Percentiles rank a stretch among this genome's conserved stretches.
These are phyloP conservation scores for Ammodramus savannarum DNA, from an alignment of 2,113 vertebrate genomes.

Conservation along the genomic window DNA sequence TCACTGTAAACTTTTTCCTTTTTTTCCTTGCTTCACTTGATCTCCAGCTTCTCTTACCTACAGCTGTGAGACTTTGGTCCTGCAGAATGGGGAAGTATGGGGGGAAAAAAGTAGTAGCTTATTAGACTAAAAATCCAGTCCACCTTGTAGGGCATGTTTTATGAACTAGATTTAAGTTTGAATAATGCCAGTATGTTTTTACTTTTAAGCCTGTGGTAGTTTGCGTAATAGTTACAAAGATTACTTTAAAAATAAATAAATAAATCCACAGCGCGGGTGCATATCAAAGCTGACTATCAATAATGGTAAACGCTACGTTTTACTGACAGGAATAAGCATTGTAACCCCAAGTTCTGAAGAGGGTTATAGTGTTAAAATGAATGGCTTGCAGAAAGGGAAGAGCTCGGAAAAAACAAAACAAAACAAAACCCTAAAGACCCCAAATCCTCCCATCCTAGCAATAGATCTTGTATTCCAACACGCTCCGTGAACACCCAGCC, in stretches of 20 bases:
- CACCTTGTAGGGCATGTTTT: neutral
- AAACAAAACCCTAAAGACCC: fast-evolving
- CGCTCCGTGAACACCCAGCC: neutral
- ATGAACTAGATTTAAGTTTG: neutral
- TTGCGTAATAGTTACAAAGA: neutral
- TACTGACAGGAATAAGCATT: neutral
- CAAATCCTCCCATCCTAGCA: neutral
- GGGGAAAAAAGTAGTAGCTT: neutral
- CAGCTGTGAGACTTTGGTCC: neutral
- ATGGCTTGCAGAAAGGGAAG: neutral
- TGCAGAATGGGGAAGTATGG: neutral
- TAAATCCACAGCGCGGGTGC: fast-evolving
- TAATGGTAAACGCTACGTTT: neutral
- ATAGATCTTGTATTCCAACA: neutral
- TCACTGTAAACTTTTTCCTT: neutral
- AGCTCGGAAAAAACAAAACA: fast-evolving
- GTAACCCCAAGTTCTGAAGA: neutral
- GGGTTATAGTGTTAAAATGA: neutral
- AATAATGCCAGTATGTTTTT: neutral
- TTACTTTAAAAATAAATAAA: neutral
- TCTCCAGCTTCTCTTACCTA: neutral
- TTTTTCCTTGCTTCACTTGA: neutral
- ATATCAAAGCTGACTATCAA: neutral
- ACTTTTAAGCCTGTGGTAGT: neutral
- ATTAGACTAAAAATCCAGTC: neutral